A percentile compares a stretch with the other conserved stretches of the same genome.
Conservation (phyloP, 2,888 invertebrate species). For the Tridacna gigas region DNA sequence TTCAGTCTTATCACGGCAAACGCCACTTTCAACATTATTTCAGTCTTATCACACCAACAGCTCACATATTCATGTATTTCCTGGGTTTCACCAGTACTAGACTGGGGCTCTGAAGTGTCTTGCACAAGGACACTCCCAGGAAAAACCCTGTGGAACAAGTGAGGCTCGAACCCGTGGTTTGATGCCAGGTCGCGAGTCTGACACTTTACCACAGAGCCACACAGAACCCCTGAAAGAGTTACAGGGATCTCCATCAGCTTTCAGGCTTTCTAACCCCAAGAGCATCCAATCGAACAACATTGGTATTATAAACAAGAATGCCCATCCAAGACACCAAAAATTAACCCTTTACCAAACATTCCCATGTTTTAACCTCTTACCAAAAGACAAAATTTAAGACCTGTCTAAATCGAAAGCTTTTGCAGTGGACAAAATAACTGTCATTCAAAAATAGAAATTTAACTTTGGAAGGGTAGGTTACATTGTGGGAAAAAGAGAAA, state of each 20-base stretch:
- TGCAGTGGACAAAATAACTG: too few species aligned
- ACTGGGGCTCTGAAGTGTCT: neutral
- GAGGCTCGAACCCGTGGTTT: neutral
- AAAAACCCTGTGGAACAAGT: neutral
- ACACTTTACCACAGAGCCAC: neutral
- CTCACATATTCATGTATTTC: neutral
- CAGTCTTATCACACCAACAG: neutral
- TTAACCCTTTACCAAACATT: too few species aligned
- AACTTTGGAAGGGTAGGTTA: too few species aligned
- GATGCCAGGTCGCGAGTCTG: neutral
- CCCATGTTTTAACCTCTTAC: too few species aligned
- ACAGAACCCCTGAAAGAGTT: neutral
- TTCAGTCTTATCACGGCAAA: too few species aligned
- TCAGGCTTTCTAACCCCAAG: neutral
- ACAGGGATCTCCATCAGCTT: too few species aligned
- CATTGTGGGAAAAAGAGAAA: too few species aligned
- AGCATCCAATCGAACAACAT: neutral
- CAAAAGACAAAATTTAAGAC: too few species aligned
- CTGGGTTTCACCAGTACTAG: neutral
- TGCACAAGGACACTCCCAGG: neutral
- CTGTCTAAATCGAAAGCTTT: too few species aligned
- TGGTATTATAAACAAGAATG: neutral
- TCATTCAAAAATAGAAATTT: too few species aligned
- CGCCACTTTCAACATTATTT: too few species aligned
- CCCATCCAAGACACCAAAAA: neutral